phyloP scores from a whole-genome alignment of 2,888 invertebrate species.

The Leptinotarsa peninsularis region DNA sequence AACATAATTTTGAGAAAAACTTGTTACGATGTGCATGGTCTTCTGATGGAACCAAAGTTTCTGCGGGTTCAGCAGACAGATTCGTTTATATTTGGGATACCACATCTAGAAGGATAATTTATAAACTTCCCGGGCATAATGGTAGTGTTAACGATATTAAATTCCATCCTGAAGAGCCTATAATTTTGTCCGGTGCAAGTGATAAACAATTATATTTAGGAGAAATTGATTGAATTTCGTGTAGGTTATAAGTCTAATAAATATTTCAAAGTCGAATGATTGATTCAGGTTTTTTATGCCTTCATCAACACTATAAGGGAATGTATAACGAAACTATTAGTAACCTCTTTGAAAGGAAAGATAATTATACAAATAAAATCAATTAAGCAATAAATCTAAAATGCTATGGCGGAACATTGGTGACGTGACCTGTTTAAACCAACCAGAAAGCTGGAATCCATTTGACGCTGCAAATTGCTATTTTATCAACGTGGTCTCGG shows the following conservation, averaged over 20 bases:
- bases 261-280: neutral
- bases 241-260: neutral
- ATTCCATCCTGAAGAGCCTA: constrained; percentile 94
- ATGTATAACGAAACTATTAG: too few relatives aligned
- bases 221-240: constrained; percentile 80
- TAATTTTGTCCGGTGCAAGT: constrained; percentile 92
- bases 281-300: too few relatives aligned
- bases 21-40: constrained; percentile 78
- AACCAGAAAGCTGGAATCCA: too few relatives aligned
- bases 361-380: too few relatives aligned
- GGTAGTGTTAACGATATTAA: constrained; percentile 97
- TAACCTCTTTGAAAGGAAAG: too few relatives aligned
- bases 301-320: too few relatives aligned
- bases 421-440: too few relatives aligned
- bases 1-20: constrained; percentile 98
- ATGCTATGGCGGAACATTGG: too few relatives aligned
- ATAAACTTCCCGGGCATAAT: constrained; percentile 97
- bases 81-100: constrained; percentile 98
- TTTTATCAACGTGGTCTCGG: too few relatives aligned
- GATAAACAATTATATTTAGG: constrained; percentile 97
- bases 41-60: constrained; percentile 57
- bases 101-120: constrained; percentile 88
- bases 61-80: constrained; percentile 94
- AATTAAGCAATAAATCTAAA: too few relatives aligned
- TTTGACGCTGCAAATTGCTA: too few relatives aligned